phyloP scores from a whole-genome alignment of 1,140 invertebrate genomes.

The Sminthurinus signatus region DNA sequence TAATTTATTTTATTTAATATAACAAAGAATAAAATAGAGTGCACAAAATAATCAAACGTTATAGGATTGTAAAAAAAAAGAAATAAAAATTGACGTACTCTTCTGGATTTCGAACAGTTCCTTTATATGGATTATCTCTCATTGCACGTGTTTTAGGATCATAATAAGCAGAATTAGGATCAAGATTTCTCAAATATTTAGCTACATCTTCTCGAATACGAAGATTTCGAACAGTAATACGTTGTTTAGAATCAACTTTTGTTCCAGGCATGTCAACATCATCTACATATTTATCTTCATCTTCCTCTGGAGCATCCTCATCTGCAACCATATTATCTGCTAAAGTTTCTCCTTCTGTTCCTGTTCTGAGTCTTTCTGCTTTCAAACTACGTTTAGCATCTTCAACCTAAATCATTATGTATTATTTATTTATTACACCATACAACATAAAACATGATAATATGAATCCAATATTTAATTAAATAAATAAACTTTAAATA shows the following conservation, averaged over 20 bases:
- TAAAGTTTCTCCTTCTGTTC: conserved; percentile 43
- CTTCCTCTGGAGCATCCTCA: conserved; percentile 66
- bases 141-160: conserved; percentile 98
- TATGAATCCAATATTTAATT: conserved; percentile 37
- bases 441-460: neutral
- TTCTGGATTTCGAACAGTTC: conserved; percentile 51
- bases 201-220: conserved; percentile 98
- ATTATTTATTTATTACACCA: neutral
- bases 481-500: no score
- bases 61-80: no score
- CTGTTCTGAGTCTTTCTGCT: conserved; percentile 70
- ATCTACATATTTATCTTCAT: conserved; percentile 94
- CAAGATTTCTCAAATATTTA: conserved; percentile 94
- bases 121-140: conserved; percentile 91
- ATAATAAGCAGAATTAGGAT: conserved; percentile 96
- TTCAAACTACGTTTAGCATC: conserved; percentile 80
- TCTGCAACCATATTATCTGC: conserved; percentile 46
- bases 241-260: conserved; percentile 96
- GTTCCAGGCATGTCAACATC: conserved; percentile 98
- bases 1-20: neutral
- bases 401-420: conserved; percentile 53
- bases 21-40: no score
- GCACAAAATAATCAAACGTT: neutral
- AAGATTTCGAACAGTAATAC: conserved; percentile 96
- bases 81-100: conserved; percentile 53